Evolutionary conservation across 2,113 vertebrate species (phyloP), one percentile per base, ranked within the genome.

Genomic region (Oncorhynchus nerka): DNA sequence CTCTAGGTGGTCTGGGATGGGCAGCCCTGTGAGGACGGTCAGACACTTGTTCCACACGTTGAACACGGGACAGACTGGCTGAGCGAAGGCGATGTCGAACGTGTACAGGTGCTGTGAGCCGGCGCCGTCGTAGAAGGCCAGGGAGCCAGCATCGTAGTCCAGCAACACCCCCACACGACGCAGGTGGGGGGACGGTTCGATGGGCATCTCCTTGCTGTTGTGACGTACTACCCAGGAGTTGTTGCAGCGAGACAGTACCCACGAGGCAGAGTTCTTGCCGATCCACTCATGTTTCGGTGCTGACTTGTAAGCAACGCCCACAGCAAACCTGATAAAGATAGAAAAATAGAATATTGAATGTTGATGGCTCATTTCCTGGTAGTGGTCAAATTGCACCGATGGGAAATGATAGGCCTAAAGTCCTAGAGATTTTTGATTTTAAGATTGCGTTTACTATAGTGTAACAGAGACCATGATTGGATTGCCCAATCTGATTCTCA

Each of bases 1-100:
- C 83, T 99, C 98, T 79, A 99, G 91, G 84, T 99, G 95, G 83
- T 99, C 98, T 0, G 98, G 97, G 86, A 99, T 98, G 28, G 98
- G 98, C 81, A 99, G 95, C 45, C 98, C 98, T 0, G 96, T 99
- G 88, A 99, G 96, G 86, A 99, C 93, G 59, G 97, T 99, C 86
- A 99, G 87, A 86, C 97, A 97, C 84, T 96, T 96, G 89, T 99
- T 99, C 98, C 98, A 99, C 84, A 99, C 95, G 1, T 96, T 99
- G 84, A 99, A 99, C 0, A 98, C 97, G 4, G 98, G 97, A 80
- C 96, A 99, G 75, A 99, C 96, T 0, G 98, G 97, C 90, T 99
- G 97, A 19, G 94, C 92, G 83, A 99, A 99, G 0, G 93, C 88
- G 77, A 99, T 93, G 87, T 98, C 96, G 74, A 97, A 99, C 1